phyloP scores from a whole-genome alignment of 2,113 vertebrate species.

The Lophius piscatorius region DNA sequence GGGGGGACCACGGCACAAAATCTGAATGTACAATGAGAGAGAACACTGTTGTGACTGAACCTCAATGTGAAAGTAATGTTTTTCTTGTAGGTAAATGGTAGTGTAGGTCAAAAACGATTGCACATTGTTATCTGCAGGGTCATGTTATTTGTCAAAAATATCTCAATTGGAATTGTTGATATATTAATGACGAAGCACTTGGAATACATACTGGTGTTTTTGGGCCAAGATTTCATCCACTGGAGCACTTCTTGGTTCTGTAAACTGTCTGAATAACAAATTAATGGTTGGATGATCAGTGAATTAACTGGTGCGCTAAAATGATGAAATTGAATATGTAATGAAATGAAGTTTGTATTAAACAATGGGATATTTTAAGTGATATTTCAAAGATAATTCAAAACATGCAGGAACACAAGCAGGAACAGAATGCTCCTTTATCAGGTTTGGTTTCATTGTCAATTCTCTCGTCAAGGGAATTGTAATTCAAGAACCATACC shows the following conservation, averaged over 20 bases:
- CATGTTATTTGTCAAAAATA: constrained; percentile 2
- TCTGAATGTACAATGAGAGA: not conserved
- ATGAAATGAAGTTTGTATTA: constrained; percentile 37
- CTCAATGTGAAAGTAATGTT: constrained; percentile 2
- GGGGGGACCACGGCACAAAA: constrained; percentile 10
- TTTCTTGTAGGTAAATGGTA: constrained; percentile 9
- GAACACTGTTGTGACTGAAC: constrained; percentile 1
- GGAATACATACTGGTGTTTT: constrained; percentile 84
- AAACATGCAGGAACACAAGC: constrained; percentile 40
- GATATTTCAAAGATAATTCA: constrained; percentile 14
- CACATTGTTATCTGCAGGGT: not conserved
- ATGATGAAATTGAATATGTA: constrained; percentile 55
- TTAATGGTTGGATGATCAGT: constrained; percentile 78
- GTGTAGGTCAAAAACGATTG: constrained; percentile 6
- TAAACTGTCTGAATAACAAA: constrained; percentile 85
- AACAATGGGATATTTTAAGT: constrained; percentile 18
- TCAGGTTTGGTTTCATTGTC: constrained; percentile 20
- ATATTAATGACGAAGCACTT: constrained; percentile 54
- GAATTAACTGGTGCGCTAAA: constrained; percentile 52
- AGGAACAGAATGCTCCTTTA: not conserved
- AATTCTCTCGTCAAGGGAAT: constrained; percentile 3
- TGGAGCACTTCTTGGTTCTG: constrained; percentile 85
- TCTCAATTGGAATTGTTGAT: not conserved
- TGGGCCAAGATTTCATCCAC: constrained; percentile 88
- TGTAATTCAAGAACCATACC: constrained; percentile 21